Conservation (phyloP, 2,888 invertebrate species). For the Phymatocera aterrima region DNA sequence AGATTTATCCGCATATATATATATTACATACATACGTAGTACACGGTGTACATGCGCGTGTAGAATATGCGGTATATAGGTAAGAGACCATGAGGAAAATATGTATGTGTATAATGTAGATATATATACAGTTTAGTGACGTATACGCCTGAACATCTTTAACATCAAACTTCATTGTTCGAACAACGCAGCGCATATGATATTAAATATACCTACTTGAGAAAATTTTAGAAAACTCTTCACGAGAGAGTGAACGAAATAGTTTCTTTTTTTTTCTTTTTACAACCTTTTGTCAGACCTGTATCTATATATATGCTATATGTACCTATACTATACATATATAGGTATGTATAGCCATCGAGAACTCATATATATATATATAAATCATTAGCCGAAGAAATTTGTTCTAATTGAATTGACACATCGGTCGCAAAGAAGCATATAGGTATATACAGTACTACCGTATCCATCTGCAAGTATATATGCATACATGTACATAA, state of each 20-base stretch:
- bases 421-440: neutral
- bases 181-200: no score
- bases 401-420: constrained; percentile 30
- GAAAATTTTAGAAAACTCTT: no score
- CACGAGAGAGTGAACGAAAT: no score
- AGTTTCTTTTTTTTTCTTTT: no score
- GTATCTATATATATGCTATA: neutral
- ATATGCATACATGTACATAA: neutral
- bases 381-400: constrained; percentile 11
- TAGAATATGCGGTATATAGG: neutral
- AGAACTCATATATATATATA: neutral
- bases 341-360: neutral
- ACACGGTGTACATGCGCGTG: no score
- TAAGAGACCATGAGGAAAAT: neutral
- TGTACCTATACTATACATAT: neutral
- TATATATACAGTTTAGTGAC: neutral
- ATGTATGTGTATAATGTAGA: neutral
- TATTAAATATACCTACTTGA: no score
- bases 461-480: neutral
- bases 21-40: no score
- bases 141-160: no score
- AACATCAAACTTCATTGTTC: no score
- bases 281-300: no score
- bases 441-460: neutral
- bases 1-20: no score